Evolutionary conservation across 2,888 invertebrate species (phyloP), one percentile per base, ranked within the genome.

Genomic region (Phengaris arion): DNA sequence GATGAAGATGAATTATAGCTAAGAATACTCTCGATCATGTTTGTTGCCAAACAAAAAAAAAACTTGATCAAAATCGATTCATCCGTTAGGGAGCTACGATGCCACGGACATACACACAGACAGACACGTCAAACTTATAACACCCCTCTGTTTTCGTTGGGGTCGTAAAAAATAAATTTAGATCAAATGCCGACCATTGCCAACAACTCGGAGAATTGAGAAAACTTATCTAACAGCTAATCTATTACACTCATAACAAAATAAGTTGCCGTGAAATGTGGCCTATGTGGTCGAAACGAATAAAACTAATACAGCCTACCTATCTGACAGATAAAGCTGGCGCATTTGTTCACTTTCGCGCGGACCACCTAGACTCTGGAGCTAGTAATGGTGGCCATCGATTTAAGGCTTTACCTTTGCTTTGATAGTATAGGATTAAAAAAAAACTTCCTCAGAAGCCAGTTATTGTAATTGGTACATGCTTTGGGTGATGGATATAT

Each of bases 311-410:
- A 85, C 83, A 84, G 82, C 82, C 82, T 78, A 80, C 82, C 82
- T 78, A 80, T 81, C 79, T 75, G 81, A 81, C 77, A 83, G 83
- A 83, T 84, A 84, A 81, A 82, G 78, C 82, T 80, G 83, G 82
- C 82, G 83, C 84, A 85, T 84, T 84, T 85, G 83, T 85, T 82
- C 82, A 82, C 82, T 83, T 81, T 83, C 83, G 80, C 80, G 79
- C 77, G 77, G 77, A 78, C 70, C 68, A 77, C 75, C 64, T 10
- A 9, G 10, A 9, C 9, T 9, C 12, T 64, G 13, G 64, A 12
- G 35, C 64, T 12, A 2, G 35, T 35, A 64, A 64, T 64, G 22
- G 64, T 1, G 10, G 35, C 35, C 35, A 45, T 64, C 35, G 45
- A 35, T 45, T 64, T 45, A 45, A 64, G 6, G 48, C 48, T 8